Base-by-base conservation (phyloP, 2,113 vertebrate genomes). In the Ctenomys sociabilis region DNA sequence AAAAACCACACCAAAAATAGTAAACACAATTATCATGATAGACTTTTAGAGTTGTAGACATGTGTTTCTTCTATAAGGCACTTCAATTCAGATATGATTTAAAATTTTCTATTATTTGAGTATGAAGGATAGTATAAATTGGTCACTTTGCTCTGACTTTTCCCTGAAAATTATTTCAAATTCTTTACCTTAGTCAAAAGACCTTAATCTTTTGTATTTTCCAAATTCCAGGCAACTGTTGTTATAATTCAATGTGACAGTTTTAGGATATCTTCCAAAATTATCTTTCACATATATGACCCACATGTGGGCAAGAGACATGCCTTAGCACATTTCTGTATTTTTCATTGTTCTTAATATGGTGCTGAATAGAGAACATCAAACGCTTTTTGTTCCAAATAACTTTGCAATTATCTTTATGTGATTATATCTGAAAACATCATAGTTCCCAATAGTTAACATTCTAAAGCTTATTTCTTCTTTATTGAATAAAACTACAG, bases 391-490 rank as follows among this genome's bases (percentile, higher is more conserved):
- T 37, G 3, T 26, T 66, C 93, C 85, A 95, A 92, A 78, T 64
- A 91, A 80, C 11, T 80, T 40, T 92, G 5, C 11, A 91, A 12
- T 45, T 59, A 19, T 32, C n/a, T 82, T 16, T 72, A 5, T 63
- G 14, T n/a, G 43, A 73, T 75, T 35, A 17, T 72, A 90, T 85
- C 85, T 90, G 70, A 88, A 90, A 93, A 40, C 12, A 92, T 17
- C 75, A 19, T 73, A 61, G 75, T 85, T 93, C 28, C n/a, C 6
- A 59, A 73, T 1, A 85, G 30, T 24, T 59, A 85, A 85, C 77
- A 77, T 59, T 82, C 78, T 52, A 32, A 37, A 26, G 11, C 13
- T 94, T 89, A 66, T 52, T 84, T 86, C 70, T 82, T 73, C 14
- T 73, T 90, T 90, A 49, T 43, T 85, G 68, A 10, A 24, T 82